These are phyloP conservation scores for Macaria liturata DNA, from an alignment of 2,888 invertebrate species.

Conservation along the genomic window DNA sequence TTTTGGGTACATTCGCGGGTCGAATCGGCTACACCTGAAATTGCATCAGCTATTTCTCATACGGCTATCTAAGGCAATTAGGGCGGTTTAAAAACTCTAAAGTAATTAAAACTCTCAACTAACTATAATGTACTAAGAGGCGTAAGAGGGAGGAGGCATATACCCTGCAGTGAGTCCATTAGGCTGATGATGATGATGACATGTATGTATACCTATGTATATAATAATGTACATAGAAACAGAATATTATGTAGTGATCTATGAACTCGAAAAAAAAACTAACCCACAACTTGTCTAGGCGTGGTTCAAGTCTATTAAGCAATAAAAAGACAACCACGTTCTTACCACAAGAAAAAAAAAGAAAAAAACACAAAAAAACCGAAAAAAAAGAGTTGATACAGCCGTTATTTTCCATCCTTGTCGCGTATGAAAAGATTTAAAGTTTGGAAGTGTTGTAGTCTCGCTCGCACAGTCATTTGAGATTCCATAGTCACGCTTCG, in stretches of 20 bases:
- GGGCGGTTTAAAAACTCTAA: too few relatives aligned
- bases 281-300: conserved; percentile 2
- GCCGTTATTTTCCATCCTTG: conserved; percentile 41
- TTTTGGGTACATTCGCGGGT: too few relatives aligned
- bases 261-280: not conserved
- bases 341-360: conserved; percentile 22
- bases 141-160: too few relatives aligned
- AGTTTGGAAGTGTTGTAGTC: conserved; percentile 20
- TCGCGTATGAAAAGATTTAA: conserved; percentile 9
- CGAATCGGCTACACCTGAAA: too few relatives aligned
- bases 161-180: too few relatives aligned
- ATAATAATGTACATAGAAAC: not conserved
- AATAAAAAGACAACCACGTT: conserved; percentile 25
- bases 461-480: conserved; percentile 30
- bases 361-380: conserved; percentile 31
- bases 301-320: conserved; percentile 17
- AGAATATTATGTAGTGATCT: not conserved
- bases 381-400: conserved; percentile 45
- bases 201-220: too few relatives aligned
- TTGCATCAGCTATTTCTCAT: too few relatives aligned
- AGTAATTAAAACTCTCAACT: too few relatives aligned
- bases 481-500: conserved; percentile 24
- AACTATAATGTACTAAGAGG: too few relatives aligned
- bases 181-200: too few relatives aligned
- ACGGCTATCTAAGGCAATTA: too few relatives aligned